Base-by-base conservation (phyloP, 2,888 invertebrate species). In the Synanthedon andrenaeformis region DNA sequence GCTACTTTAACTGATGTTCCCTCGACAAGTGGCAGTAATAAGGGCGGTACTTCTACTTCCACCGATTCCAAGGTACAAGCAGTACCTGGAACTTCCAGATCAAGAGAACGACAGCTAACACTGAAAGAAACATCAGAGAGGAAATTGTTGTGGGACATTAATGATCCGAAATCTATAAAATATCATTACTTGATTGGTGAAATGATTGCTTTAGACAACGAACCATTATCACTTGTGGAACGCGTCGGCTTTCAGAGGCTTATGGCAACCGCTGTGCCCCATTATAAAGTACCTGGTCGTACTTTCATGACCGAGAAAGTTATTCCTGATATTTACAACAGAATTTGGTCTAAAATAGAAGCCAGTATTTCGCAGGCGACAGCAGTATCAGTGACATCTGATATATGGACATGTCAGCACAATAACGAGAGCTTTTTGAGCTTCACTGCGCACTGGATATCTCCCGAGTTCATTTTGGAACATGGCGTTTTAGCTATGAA, bases 401-500 rank as follows among this genome's bases (percentile, higher is more conserved):
- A 60, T 52, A 58, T 60, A 52, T 64, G 62, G 62, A 63, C 62
- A 5, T 61, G 59, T 19, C 8, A 51, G 10, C 57, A 62, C 49
- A 62, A 63, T 54, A 58, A 53, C 4, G 51, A 45, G 1, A 60
- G 62, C 23, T 62, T 62, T 55, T 41, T 62, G 51, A 63, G 61
- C 45, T 63, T 60, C 53, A 58, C 56, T 48, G 54, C 51, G 5
- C 54, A 54, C 41, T 53, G 49, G 53, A 11, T 56, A 12, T 52
- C 51, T 51, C 42, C 50, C 2, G 51, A 56, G 49, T 56, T 58
- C 42, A 19, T 41, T 5, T 53, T 56, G 53, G 41, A 60, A 55
- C 61, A 57, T 49, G 59, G 57, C 28, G 59, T 59, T 55, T 52
- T 64, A 4, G 57, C 55, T 41, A 61, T 63, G 53, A 64, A 64